These are phyloP conservation scores for Drosophila sp. DNA, from an alignment of 1,140 invertebrate genomes.

Conservation along the genomic window DNA sequence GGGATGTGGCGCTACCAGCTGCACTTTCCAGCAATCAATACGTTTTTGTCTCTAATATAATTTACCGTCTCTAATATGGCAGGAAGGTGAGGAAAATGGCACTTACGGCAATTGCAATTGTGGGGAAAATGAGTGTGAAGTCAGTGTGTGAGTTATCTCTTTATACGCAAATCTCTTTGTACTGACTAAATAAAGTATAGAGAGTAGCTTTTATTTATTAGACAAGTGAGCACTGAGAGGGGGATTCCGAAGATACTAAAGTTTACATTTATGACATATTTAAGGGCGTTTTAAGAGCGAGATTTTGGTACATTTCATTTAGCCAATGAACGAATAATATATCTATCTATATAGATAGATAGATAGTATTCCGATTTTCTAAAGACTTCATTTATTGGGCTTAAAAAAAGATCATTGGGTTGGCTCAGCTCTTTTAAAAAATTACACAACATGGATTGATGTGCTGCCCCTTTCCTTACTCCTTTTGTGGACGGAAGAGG, in stretches of 20 bases:
- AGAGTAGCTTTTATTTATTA: background rate
- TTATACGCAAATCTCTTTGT: background rate
- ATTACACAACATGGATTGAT: no score
- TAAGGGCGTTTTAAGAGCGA: no score
- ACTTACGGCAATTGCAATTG: conserved; percentile 19
- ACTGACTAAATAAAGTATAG: background rate
- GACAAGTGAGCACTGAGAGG: no score
- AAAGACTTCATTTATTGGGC: no score
- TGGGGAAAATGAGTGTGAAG: conserved; percentile 28
- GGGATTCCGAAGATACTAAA: no score
- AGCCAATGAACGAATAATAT: no score
- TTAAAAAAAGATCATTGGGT: no score
- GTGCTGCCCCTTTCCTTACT: background rate
- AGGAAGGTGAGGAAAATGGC: conserved; percentile 27
- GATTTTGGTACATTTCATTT: no score
- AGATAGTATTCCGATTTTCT: no score
- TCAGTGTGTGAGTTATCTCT: background rate
- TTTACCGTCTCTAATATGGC: conserved; percentile 73
- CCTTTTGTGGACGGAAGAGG: background rate
- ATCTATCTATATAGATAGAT: no score
- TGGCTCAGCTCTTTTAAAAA: no score
- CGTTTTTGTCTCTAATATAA: conserved; percentile 81
- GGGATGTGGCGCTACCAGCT: background rate
- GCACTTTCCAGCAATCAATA: conserved; percentile 77
- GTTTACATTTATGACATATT: no score